Base-by-base conservation (phyloP, 1,140 invertebrate species). In the Diabrotica virgifera region DNA sequence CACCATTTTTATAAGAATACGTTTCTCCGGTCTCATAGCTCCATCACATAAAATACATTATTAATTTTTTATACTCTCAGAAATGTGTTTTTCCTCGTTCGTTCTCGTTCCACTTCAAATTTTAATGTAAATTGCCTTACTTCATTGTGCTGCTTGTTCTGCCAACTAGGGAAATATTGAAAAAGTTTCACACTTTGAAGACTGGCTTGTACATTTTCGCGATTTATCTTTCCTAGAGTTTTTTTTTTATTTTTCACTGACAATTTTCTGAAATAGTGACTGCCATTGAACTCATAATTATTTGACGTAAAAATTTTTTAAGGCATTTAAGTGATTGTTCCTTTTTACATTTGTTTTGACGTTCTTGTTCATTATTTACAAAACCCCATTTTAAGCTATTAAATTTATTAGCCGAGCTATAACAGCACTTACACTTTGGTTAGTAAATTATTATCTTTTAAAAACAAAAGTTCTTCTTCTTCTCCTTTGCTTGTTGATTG, bases 1-100 rank as follows among this genome's bases (percentile, higher is more conserved):
- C n/a, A 66, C 64, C 71, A 65, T 65, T 68, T 68, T 70, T 65
- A 70, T 68, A 63, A 54, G 66, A 66, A 59, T 59, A 61, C 58
- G 60, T 59, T 52, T 59, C 50, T 55, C 59, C 37, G 55, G 55
- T 58, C 51, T 52, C 37, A 53, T 55, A 50, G 54, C 60, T 54
- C 52, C 55, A 64, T 70, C 58, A 69, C 53, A 55, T 55, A 13
- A 9, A 59, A 59, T 70, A 62, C 68, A 70, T 70, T 70, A 70
- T 70, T 70, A 67, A 70, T 70, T 70, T 67, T 65, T 40, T 62
- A 14, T 13, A 36, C 59, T 52, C 9, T 52, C 59, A 13, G 13
- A 36, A 37, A 36, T 52, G 8, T 24, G n/a, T 59, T 62, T 62
- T n/a, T 36, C 12, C 52, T 53, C 24, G 10, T n/a, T 38, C 46